Evolutionary conservation across 2,113 vertebrate genomes (phyloP).

Genomic region (Formicarius rufipectus): DNA sequence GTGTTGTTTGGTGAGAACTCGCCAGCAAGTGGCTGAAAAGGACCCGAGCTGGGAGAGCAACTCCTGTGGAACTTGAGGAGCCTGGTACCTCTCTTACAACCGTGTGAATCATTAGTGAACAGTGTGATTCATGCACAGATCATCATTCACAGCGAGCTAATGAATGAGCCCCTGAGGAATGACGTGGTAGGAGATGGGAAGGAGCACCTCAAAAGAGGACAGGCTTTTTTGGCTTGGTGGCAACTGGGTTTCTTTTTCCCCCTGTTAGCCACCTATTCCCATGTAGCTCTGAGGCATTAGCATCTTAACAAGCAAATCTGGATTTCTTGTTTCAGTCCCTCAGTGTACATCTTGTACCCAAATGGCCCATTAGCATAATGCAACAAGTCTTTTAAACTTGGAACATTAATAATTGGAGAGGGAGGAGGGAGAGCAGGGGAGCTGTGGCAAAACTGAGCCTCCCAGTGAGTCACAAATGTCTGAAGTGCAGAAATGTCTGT

Average conservation of each 20-base stretch:
- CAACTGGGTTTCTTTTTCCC: background rate
- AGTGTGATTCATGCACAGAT: slow-evolving; percentile 44
- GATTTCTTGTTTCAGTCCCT: slow-evolving; percentile 45
- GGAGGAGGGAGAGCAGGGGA: slow-evolving; percentile 34
- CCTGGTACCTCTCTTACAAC: background rate
- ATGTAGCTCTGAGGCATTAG: slow-evolving; percentile 34
- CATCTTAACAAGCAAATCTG: slow-evolving; percentile 62
- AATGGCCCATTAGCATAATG: slow-evolving; percentile 55
- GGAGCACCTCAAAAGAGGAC: background rate
- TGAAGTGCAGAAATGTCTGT: slow-evolving; percentile 43
- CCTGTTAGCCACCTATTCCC: background rate
- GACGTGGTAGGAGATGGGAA: background rate
- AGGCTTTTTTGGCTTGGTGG: slow-evolving; percentile 21
- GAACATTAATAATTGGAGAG: slow-evolving; percentile 53
- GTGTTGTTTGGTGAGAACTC: background rate
- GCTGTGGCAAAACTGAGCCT: slow-evolving; percentile 4
- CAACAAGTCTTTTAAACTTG: slow-evolving; percentile 62
- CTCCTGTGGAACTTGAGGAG: background rate
- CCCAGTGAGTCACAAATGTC: slow-evolving; percentile 51
- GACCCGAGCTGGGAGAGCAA: background rate
- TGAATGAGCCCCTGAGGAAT: slow-evolving; percentile 40
- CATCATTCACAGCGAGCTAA: slow-evolving; percentile 37
- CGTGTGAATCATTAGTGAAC: slow-evolving; percentile 43
- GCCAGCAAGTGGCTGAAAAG: background rate
- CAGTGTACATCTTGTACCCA: slow-evolving; percentile 52